Conservation (phyloP, 2,797 vertebrate species). For the Falco naumanni region DNA sequence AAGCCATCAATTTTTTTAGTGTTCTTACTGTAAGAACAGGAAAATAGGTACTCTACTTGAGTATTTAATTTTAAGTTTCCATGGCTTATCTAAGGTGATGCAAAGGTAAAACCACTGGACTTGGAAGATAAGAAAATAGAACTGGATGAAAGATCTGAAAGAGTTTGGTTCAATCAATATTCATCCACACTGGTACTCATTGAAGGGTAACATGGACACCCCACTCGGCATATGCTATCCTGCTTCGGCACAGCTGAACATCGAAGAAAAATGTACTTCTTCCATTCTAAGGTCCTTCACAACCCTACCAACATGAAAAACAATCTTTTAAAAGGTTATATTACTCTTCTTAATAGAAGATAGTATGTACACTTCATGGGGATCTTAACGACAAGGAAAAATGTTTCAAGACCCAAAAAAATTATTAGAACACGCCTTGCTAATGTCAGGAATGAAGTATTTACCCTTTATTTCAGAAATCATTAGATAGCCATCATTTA, state of each 20-base stretch:
- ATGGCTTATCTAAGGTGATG: neutral
- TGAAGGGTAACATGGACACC: neutral
- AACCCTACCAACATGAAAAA: neutral
- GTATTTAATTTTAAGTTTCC: neutral
- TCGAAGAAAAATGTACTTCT: neutral
- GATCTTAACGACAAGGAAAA: neutral
- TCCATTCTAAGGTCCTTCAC: neutral
- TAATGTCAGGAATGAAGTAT: neutral
- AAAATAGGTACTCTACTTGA: neutral
- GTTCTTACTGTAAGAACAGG: neutral
- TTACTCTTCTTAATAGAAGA: neutral
- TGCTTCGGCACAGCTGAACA: neutral
- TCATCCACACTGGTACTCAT: neutral
- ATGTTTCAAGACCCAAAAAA: neutral
- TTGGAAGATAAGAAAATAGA: neutral
- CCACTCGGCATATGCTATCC: neutral
- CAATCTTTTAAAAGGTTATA: neutral
- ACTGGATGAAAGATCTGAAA: neutral
- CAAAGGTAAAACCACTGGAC: neutral
- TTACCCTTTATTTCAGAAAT: neutral
- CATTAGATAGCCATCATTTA: neutral
- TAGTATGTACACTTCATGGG: neutral
- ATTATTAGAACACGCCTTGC: neutral
- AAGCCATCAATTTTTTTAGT: neutral
- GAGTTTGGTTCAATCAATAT: neutral